phyloP scores from a whole-genome alignment of 1,140 invertebrate genomes.

The Ostrea edulis region DNA sequence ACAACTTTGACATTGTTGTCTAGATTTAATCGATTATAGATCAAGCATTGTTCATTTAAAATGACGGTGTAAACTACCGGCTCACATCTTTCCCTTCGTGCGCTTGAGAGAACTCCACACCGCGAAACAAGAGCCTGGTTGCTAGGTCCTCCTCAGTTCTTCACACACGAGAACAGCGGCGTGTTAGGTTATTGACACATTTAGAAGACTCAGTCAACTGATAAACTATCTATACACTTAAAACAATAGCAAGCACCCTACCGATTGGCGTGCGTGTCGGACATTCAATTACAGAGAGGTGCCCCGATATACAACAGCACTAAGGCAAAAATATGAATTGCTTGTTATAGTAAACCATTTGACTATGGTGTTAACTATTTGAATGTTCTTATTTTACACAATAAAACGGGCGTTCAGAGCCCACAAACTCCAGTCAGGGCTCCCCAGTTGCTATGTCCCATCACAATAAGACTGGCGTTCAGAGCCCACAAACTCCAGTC shows the following conservation, averaged over 20 bases:
- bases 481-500: no score
- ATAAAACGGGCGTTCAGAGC: no score
- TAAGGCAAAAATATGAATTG: background rate
- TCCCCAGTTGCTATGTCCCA: no score
- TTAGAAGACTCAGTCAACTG: slow-evolving; percentile 7
- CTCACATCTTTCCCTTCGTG: background rate
- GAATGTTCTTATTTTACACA: no score
- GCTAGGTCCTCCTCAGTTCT: slow-evolving; percentile 6
- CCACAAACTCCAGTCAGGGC: no score
- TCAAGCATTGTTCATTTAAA: slow-evolving; percentile 25
- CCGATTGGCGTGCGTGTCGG: background rate
- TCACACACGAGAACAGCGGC: background rate
- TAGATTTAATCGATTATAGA: slow-evolving; percentile 13
- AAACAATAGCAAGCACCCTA: background rate
- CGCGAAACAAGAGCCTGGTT: background rate
- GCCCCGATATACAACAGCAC: background rate
- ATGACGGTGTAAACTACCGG: background rate
- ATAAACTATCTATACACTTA: slow-evolving; percentile 19
- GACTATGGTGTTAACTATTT: no score
- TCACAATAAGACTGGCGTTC: no score
- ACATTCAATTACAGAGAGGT: background rate
- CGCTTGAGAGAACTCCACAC: slow-evolving; percentile 11
- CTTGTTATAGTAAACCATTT: no score
- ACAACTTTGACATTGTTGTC: slow-evolving; percentile 1
- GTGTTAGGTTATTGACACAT: slow-evolving; percentile 20